Percentiles rank a stretch among this genome's conserved stretches.
These are phyloP conservation scores for Paedocypris micromegethes DNA, from an alignment of 2,797 vertebrate genomes.

Conservation along the genomic window DNA sequence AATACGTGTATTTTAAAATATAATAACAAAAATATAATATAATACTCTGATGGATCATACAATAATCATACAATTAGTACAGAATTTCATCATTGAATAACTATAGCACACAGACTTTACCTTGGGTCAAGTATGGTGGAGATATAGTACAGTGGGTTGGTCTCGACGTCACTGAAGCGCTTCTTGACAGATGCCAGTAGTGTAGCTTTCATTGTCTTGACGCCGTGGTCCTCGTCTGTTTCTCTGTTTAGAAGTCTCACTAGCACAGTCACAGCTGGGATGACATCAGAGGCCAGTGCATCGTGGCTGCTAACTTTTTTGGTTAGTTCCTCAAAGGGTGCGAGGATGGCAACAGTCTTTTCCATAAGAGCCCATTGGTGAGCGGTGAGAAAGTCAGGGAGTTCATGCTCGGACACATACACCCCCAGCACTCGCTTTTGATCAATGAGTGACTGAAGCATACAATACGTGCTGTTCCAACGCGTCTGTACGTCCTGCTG, in stretches of 20 bases:
- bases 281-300: conserved; percentile 12
- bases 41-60: too few relatives aligned
- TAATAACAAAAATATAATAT: too few relatives aligned
- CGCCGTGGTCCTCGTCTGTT: background rate
- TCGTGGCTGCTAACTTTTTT: background rate
- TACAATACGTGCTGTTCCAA: conserved; percentile 39
- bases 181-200: conserved; percentile 14
- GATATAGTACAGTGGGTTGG: background rate
- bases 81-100: too few relatives aligned
- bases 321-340: conserved; percentile 21
- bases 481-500: conserved; percentile 30
- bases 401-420: background rate
- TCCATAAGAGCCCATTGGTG: conserved; percentile 26
- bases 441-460: conserved; percentile 22
- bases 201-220: background rate
- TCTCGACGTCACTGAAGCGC: conserved; percentile 6
- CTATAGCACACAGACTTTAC: too few relatives aligned
- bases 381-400: background rate
- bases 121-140: too few relatives aligned
- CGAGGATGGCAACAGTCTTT: background rate
- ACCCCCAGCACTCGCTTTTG: background rate
- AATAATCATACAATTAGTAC: too few relatives aligned
- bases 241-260: conserved; percentile 6
- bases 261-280: conserved; percentile 7
- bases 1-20: too few relatives aligned